Base-by-base conservation (phyloP, 1,140 invertebrate genomes). In the Papilio polyxenes region DNA sequence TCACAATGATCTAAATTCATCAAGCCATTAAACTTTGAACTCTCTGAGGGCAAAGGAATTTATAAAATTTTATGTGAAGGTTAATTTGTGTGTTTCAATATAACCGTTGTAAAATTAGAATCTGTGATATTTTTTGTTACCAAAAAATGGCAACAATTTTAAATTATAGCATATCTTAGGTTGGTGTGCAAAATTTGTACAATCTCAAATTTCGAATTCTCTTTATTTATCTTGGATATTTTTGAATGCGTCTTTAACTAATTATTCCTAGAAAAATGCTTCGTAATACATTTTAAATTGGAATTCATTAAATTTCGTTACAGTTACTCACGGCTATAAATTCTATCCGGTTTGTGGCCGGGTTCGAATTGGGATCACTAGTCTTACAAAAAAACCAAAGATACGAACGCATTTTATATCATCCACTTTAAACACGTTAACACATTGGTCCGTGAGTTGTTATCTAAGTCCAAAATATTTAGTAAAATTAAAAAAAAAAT, bases 1-100 rank as follows among this genome's bases (percentile, higher is more conserved):
- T 72, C 62, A 23, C 6, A 2, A 11, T 69, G 65, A 72, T 72
- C 23, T 13, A 37, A 37, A 72, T 37, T 72, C 31, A 72, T 40
- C 23, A 72, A 72, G 65, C 31, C 23, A 72, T 72, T 72, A 40
- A 72, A 72, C 65, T 72, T 72, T 72, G 65, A 72, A 40, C 65
- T 37, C 31, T 17, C 10, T 11, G 9, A 65, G 62, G 23, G 23
- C 62, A 65, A 65, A 65, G 23, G 23, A 15, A 72, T 72, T 37
- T 15, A 37, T 72, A 72, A 40, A 5, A 37, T 69, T 37, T 69
- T 15, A 72, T 7, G 65, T 40, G 13, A 72, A 72, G 65, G 23
- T 72, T 72, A 72, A 37, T 69, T 37, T 65, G n/a, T 23, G 0
- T 20, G n/a, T 59, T n/a, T n/a, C n/a, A n/a, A n/a, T n/a, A n/a